phyloP scores from a whole-genome alignment of 2,888 invertebrate genomes.

The Ormia ochracea region DNA sequence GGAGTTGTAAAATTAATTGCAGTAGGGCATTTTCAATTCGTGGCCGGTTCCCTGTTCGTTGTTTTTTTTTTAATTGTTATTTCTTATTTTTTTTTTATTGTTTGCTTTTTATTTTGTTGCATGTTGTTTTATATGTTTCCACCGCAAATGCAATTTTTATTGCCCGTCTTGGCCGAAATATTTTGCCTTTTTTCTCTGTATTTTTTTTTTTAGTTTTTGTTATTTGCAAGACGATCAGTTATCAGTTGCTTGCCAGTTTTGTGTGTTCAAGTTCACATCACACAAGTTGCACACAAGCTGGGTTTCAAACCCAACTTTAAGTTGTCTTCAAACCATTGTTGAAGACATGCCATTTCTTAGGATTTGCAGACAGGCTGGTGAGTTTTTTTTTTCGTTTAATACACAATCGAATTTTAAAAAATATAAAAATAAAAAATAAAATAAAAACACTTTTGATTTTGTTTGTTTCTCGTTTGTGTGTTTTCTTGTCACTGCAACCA shows the following conservation, averaged over 20 bases:
- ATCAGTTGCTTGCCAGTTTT: background rate
- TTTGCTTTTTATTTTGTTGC: background rate
- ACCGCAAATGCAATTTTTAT: background rate
- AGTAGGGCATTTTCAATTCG: too few species aligned
- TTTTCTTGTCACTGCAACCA: slow-evolving; percentile 20
- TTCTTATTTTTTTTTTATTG: background rate
- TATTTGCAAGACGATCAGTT: background rate
- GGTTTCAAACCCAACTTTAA: background rate
- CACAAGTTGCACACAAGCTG: background rate
- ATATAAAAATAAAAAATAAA: background rate
- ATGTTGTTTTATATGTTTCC: background rate
- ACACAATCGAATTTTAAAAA: slow-evolving; percentile 15
- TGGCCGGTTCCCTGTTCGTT: too few species aligned
- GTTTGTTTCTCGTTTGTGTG: slow-evolving; percentile 14
- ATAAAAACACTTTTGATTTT: slow-evolving; percentile 33
- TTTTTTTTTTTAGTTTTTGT: too few species aligned
- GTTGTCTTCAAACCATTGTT: slow-evolving; percentile 9
- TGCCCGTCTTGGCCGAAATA: background rate
- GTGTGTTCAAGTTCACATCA: slow-evolving; percentile 11
- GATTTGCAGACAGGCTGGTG: background rate
- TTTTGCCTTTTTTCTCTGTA: background rate
- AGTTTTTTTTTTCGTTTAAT: background rate
- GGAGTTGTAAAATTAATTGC: too few species aligned
- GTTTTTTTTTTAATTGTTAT: background rate
- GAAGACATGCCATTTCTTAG: background rate